Conservation (phyloP, 1,140 invertebrate genomes). For the Aphis gossypii region DNA sequence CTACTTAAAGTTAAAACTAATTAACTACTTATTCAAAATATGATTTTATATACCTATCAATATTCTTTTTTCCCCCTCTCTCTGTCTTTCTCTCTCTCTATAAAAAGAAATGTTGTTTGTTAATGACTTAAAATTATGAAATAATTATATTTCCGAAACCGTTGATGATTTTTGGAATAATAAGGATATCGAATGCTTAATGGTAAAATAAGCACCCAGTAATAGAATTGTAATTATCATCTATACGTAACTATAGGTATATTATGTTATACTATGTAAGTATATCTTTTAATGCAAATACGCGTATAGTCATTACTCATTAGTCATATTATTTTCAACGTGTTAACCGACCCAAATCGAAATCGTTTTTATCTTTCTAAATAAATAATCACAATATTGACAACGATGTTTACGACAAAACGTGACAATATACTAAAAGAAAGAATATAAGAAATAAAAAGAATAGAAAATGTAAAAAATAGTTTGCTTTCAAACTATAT, state of each 20-base stretch:
- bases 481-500: too few species aligned
- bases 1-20: neutral
- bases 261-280: too few species aligned
- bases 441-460: neutral
- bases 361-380: neutral
- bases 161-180: neutral
- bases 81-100: too few species aligned
- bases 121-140: neutral
- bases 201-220: neutral
- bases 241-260: too few species aligned
- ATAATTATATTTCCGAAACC: neutral
- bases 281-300: neutral
- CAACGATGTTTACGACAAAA: neutral
- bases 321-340: neutral
- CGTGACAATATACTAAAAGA: neutral
- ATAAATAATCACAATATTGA: neutral
- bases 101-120: too few species aligned
- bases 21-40: neutral
- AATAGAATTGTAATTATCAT: neutral
- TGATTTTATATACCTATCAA: neutral
- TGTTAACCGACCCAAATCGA: neutral
- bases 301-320: neutral
- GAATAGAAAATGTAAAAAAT: too few species aligned
- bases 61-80: neutral
- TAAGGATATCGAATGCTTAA: neutral